phyloP scores from a whole-genome alignment of 2,113 vertebrate species.

The Entelurus aequoreus region DNA sequence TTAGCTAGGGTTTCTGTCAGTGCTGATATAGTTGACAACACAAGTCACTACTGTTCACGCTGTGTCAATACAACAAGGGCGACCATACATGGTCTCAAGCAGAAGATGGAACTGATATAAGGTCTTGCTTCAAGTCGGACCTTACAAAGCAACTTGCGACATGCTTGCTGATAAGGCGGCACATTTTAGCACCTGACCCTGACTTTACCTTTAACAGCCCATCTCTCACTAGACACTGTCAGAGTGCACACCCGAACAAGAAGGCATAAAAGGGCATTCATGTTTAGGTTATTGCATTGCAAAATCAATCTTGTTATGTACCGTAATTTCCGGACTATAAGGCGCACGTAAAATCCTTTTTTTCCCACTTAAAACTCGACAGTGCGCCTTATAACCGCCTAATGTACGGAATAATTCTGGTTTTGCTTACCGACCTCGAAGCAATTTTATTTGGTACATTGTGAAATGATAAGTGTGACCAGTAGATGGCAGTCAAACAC shows the following conservation, averaged over 20 bases:
- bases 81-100: neutral
- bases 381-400: no score
- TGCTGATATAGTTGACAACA: neutral
- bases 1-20: neutral
- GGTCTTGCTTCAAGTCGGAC: slow-evolving; percentile 3
- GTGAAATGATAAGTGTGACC: no score
- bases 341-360: no score
- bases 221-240: neutral
- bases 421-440: no score
- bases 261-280: slow-evolving; percentile 12
- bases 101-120: slow-evolving; percentile 1
- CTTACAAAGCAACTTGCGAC: slow-evolving; percentile 1
- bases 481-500: no score
- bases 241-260: neutral
- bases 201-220: slow-evolving; percentile 1
- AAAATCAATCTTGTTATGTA: no score
- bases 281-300: slow-evolving; percentile 1
- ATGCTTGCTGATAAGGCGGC: neutral
- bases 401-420: no score
- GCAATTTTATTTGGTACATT: no score
- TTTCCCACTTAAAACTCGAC: no score
- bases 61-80: neutral
- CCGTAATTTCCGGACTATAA: no score
- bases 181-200: slow-evolving; percentile 3
- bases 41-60: neutral